phyloP scores from a whole-genome alignment of 2,113 vertebrate genomes.

The Paratilapia polleni region DNA sequence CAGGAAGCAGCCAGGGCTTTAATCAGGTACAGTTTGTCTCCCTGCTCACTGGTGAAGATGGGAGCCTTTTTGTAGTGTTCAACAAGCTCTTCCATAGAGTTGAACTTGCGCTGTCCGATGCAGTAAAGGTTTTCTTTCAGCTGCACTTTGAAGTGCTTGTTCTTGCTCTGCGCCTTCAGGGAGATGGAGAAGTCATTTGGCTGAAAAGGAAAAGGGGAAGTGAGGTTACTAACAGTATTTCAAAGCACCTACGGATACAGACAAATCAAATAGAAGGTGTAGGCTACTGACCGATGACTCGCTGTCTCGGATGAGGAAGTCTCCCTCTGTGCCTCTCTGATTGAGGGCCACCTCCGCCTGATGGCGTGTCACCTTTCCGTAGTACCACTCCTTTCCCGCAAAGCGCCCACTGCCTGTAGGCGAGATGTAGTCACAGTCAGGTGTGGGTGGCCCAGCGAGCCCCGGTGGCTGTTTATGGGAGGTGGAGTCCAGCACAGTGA shows the following conservation, averaged over 20 bases:
- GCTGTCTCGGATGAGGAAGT: constrained; percentile 92
- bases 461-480: constrained; percentile 72
- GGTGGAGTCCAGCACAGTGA: constrained; percentile 85
- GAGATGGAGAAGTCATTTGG: constrained; percentile 93
- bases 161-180: constrained; percentile 92
- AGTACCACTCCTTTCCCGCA: constrained; percentile 92
- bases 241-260: not conserved
- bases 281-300: constrained; percentile 90
- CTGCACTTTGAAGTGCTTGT: constrained; percentile 96
- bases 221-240: not conserved
- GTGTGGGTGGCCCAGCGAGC: constrained; percentile 84
- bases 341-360: constrained; percentile 92
- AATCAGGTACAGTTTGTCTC: constrained; percentile 92
- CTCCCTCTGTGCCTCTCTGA: constrained; percentile 88
- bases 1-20: constrained; percentile 88
- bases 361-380: constrained; percentile 90
- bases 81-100: constrained; percentile 92
- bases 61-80: constrained; percentile 96
- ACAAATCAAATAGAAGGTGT: not conserved
- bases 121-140: constrained; percentile 91
- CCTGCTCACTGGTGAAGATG: constrained; percentile 93
- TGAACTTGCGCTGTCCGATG: constrained; percentile 93
- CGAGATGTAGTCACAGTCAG: constrained; percentile 91
- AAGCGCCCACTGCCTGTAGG: constrained; percentile 87
- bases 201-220: constrained; percentile 65